These are phyloP conservation scores for Periparus ater DNA, from an alignment of 2,797 vertebrate genomes.

Conservation along the genomic window DNA sequence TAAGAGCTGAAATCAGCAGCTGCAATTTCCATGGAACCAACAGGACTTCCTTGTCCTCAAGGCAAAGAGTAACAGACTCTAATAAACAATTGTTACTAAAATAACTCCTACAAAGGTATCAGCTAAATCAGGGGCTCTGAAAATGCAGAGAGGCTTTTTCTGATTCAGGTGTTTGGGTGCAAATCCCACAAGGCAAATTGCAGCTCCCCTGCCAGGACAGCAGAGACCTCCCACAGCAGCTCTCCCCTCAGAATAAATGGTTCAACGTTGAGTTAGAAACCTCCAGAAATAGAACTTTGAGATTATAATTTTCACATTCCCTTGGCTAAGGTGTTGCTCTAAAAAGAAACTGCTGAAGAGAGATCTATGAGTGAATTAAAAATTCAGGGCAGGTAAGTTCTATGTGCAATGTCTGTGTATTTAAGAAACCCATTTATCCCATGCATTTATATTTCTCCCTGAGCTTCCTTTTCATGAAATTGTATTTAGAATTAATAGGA, in stretches of 20 bases:
- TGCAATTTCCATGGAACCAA: background rate
- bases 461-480: background rate
- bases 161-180: background rate
- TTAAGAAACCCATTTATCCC: constrained; percentile 6
- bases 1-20: background rate
- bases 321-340: background rate
- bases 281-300: background rate
- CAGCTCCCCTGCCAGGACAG: background rate
- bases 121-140: background rate
- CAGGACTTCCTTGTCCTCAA: background rate
- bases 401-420: background rate
- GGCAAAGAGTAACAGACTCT: background rate
- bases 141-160: background rate
- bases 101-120: background rate
- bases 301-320: background rate
- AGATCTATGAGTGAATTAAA: background rate
- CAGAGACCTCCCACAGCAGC: background rate
- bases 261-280: background rate
- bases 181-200: background rate
- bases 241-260: background rate
- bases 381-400: constrained; percentile 11
- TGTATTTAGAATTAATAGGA: constrained; percentile 12
- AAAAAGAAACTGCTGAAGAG: constrained; percentile 10
- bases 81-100: background rate
- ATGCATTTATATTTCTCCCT: background rate